Evolutionary conservation across 2,888 invertebrate species (phyloP), one percentile per base, ranked within the genome.

Genomic region (Creontiades dilutus): DNA sequence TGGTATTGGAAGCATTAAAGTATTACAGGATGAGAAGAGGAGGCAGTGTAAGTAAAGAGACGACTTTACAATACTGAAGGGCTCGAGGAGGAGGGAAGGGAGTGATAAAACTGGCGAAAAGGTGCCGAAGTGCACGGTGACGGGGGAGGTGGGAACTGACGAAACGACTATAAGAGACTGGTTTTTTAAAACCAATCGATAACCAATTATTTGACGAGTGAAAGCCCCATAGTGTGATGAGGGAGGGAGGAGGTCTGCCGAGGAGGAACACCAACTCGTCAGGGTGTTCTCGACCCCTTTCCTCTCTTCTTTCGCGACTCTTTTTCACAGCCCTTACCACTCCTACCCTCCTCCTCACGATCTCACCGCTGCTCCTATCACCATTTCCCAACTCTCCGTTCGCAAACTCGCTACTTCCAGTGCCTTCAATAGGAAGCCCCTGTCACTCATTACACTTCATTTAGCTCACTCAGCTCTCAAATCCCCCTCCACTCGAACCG

Each of bases 161-260:
- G 68, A 68, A 68, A 68, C 68, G 68, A 68, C 68, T 68, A 68
- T 23, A 68, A 68, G 23, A 68, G 68, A 68, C 68, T 19, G 23
- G 68, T 68, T 68, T 68, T 68, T 68, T 68, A 68, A 68, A 37
- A 37, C 68, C 68, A 68, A 68, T 68, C 68, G 68, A 68, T 68
- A 68, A 68, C 68, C 68, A 68, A 68, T 68, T 68, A 68, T 68
- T 68, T 68, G 68, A 68, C 68, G 68, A 68, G 68, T 68, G 23
- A 68, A 68, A 68, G 68, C 68, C 68, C 23, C 27, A 68, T 5
- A 68, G 68, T 68, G 23, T 57, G n/a, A 57, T 57, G 57, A n/a
- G 16, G 57, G 57, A 23, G 9, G 9, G 68, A 19, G 19, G 27
- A 23, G 68, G 68, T 19, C 23, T 23, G 68, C 27, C 23, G 23